These are phyloP conservation scores for Harpagoxenus sublaevis DNA, from an alignment of 2,888 invertebrate species.

Conservation along the genomic window DNA sequence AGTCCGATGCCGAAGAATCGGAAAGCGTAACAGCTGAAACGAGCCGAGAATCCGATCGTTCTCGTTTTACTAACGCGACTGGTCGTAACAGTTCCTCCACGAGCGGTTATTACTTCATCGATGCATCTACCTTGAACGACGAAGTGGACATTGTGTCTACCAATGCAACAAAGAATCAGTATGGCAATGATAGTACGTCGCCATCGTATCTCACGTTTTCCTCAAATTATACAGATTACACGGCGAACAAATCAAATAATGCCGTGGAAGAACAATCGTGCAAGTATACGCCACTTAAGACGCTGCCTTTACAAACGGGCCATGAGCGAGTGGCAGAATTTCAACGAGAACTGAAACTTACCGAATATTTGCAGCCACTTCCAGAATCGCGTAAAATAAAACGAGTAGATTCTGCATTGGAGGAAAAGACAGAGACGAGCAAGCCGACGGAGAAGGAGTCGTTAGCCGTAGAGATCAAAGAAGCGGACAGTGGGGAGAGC, in stretches of 20 bases:
- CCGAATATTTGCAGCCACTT: slow-evolving; percentile 80
- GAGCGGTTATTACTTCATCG: slow-evolving; percentile 91
- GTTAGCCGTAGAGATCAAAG: slow-evolving; percentile 84
- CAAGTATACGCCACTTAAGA: slow-evolving; percentile 73
- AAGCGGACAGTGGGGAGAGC: slow-evolving; percentile 84
- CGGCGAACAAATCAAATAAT: slow-evolving; percentile 63
- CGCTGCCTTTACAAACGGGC: slow-evolving; percentile 72
- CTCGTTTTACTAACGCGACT: slow-evolving; percentile 64
- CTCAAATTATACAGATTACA: slow-evolving; percentile 66
- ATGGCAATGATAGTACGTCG: slow-evolving; percentile 26
- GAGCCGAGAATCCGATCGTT: slow-evolving; percentile 47
- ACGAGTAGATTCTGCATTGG: slow-evolving; percentile 73
- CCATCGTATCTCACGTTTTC: slow-evolving; percentile 54
- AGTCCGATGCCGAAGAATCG: slow-evolving; percentile 53
- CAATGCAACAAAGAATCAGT: slow-evolving; percentile 55
- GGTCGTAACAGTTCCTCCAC: slow-evolving; percentile 79
- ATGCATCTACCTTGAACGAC: slow-evolving; percentile 92
- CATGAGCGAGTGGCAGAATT: slow-evolving; percentile 82
- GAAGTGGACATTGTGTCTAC: slow-evolving; percentile 85
- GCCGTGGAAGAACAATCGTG: slow-evolving; percentile 68
- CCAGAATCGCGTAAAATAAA: slow-evolving; percentile 77
- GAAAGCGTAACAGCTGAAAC: slow-evolving; percentile 55
- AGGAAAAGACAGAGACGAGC: slow-evolving; percentile 74
- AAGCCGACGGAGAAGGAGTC: slow-evolving; percentile 81
- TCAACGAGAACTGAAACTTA: slow-evolving; percentile 81